Percentiles rank a stretch among this genome's conserved stretches.
phyloP scores from a whole-genome alignment of 2,797 vertebrate genomes.

The Mareca strepera region DNA sequence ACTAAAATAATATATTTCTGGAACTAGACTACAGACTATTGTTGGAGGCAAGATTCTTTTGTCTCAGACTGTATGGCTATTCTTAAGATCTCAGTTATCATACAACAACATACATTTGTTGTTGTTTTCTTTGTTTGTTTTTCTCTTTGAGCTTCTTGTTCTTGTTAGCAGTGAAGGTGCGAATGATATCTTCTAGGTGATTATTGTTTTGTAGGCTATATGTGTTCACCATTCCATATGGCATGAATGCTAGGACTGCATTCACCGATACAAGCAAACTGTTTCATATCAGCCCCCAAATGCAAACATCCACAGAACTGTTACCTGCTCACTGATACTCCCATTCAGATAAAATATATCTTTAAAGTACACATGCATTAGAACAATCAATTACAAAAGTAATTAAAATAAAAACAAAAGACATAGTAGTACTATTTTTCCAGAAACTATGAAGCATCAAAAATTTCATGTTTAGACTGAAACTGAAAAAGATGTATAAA shows the following conservation, averaged over 20 bases:
- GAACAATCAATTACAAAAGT: not conserved
- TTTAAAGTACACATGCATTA: not conserved
- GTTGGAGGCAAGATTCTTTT: not conserved
- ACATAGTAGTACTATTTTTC: not conserved
- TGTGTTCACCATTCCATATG: not conserved
- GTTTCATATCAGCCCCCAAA: not conserved
- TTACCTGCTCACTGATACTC: not conserved
- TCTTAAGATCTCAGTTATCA: not conserved
- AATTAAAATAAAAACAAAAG: not conserved
- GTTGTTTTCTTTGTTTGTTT: not conserved
- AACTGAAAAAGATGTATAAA: not conserved
- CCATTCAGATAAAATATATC: not conserved
- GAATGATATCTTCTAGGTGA: not conserved
- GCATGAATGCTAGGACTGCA: not conserved
- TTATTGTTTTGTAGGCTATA: not conserved
- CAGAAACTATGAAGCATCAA: not conserved
- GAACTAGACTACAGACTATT: not conserved
- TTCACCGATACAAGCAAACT: not conserved
- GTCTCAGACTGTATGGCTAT: not conserved
- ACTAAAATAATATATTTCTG: not conserved
- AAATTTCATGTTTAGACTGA: not conserved
- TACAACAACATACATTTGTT: not conserved
- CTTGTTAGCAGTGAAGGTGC: not conserved
- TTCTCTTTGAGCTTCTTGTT: not conserved
- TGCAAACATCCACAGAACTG: not conserved